phyloP scores from a whole-genome alignment of 2,888 invertebrate species.

The Lasioglossum zephyrum region DNA sequence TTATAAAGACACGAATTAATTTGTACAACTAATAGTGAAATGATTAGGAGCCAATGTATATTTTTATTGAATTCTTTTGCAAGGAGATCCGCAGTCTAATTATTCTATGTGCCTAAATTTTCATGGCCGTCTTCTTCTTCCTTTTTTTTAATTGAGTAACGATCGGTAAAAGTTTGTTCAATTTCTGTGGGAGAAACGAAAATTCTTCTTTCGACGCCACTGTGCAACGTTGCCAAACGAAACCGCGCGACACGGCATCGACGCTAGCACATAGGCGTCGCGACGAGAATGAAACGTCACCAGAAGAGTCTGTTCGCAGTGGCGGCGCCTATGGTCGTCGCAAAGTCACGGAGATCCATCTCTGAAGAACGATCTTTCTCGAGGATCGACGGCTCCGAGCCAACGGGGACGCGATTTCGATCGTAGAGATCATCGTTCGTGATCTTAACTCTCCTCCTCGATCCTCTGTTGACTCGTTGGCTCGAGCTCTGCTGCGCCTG shows the following conservation, averaged over 20 bases:
- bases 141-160: too few species aligned
- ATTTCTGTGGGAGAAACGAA: background rate
- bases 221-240: slow-evolving; percentile 56
- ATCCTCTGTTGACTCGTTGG: background rate
- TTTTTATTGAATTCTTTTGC: too few species aligned
- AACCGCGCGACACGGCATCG: slow-evolving; percentile 57
- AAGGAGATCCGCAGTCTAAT: too few species aligned
- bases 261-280: slow-evolving; percentile 65
- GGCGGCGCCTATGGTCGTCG: slow-evolving; percentile 61
- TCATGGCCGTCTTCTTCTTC: too few species aligned
- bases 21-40: too few species aligned
- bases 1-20: too few species aligned
- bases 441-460: background rate
- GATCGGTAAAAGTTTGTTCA: background rate
- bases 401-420: slow-evolving; percentile 13
- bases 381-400: slow-evolving; percentile 48
- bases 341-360: slow-evolving; percentile 60
- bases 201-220: background rate
- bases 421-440: background rate
- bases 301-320: background rate
- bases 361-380: slow-evolving; percentile 34
- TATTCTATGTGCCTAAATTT: too few species aligned
- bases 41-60: too few species aligned
- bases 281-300: slow-evolving; percentile 15
- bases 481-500: slow-evolving; percentile 42